Base-by-base conservation (phyloP, 2,113 vertebrate species). In the Oophaga pumilio region DNA sequence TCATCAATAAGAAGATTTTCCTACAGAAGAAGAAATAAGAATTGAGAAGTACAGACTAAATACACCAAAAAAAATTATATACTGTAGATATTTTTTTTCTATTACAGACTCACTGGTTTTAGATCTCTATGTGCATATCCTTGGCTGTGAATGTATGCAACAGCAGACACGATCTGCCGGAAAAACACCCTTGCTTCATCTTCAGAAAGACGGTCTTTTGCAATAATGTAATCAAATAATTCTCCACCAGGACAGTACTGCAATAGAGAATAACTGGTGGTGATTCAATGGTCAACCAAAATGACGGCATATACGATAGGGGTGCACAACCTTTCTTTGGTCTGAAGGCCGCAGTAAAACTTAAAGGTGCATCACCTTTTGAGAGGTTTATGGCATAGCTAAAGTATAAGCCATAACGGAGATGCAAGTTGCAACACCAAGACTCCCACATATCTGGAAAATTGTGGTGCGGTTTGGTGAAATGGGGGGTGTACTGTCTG, bases 191-290 rank as follows among this genome's bases (percentile, higher is more conserved):
- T 94, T 11, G 98, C 95, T 93, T 99, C 98, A 24, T 97, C 94
- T 90, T 99, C 97, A 0, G 96, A 95, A 77, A 99, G 93, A 18
- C 95, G 97, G 88, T 97, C 97, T 87, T 98, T 98, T 2, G 97
- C 95, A 84, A 99, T 96, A 0, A 99, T 98, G 87, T 99, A 98
- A 89, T 99, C 98, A 87, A 99, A 98, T 74, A 99, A 92, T 91
- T 99, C 98, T 87, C 98, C 97, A 78, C 98, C 98, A 5, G 97
- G 96, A 87, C 98, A 99, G 89, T 99, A 97, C 98, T 99, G 81
- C 83, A 88, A 22, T 12, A 59, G 20, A 86, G 13, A 85, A 43
- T 4, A 82, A 74, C 62, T 2, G 1, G 33, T 43, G 33, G 5
- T 43, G 33, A 4, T 43, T 43, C 33, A 5, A 43, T 43, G 33